These are phyloP conservation scores for Noctilio leporinus DNA, from an alignment of 2,113 vertebrate species.

Conservation along the genomic window DNA sequence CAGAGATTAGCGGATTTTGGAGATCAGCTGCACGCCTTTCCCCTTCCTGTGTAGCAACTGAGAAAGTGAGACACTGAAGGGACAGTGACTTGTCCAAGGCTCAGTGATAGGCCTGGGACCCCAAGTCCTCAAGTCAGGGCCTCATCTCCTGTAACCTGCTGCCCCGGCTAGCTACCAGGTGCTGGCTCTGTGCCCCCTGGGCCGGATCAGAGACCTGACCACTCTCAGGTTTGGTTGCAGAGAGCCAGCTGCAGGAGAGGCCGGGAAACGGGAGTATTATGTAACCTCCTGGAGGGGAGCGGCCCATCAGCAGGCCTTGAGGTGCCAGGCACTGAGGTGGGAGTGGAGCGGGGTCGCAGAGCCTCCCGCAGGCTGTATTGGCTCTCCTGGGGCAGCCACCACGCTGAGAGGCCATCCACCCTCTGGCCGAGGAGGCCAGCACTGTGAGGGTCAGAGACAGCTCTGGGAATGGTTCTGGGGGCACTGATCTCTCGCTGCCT, in stretches of 20 bases:
- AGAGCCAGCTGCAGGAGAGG: not conserved
- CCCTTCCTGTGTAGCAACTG: conserved; percentile 40
- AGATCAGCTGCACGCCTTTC: not conserved
- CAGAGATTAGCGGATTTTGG: not conserved
- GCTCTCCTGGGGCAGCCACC: conserved; percentile 8
- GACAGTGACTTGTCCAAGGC: not conserved
- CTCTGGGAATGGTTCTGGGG: conserved; percentile 37
- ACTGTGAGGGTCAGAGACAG: not conserved
- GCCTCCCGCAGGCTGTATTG: conserved; percentile 3
- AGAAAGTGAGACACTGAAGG: conserved; percentile 38
- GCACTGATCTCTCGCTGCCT: conserved; percentile 45
- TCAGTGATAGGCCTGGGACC: not conserved
- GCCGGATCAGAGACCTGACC: not conserved
- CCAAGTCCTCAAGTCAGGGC: not conserved
- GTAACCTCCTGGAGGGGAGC: conserved; percentile 36
- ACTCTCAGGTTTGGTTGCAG: conserved; percentile 18
- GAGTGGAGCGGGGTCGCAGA: not conserved
- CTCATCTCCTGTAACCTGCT: not conserved
- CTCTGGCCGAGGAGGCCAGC: not conserved
- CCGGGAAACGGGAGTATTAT: conserved; percentile 49
- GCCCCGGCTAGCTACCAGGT: not conserved
- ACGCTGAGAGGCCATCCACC: not conserved
- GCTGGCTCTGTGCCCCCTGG: not conserved
- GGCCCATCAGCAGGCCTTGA: conserved; percentile 16
- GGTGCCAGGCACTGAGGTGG: conserved; percentile 22